Base-by-base conservation (phyloP, 2,888 invertebrate genomes). In the Eledona agricola region DNA sequence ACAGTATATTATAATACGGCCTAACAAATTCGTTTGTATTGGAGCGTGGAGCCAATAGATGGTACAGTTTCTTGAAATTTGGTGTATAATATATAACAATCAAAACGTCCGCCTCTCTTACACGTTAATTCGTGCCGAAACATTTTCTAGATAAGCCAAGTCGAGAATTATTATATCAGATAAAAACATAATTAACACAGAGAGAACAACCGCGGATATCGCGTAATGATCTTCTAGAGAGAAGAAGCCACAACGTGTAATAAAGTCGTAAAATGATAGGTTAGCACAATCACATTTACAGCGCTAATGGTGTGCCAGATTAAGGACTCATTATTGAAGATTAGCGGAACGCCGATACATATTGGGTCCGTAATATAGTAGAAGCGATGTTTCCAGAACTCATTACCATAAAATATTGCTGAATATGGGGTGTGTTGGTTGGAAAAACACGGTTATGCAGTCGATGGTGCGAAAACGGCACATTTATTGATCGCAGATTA, bases 251-350 rank as follows among this genome's bases (percentile, higher is more conserved):
- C 42, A 38, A 51, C 32, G 51, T 51, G 51, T 34, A 51, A 42
- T 51, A 51, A 52, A 52, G 52, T 38, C 34, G 52, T 52, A 46
- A 52, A 46, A 52, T 46, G 38, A 52, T 46, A 46, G 46, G 46
- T 52, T 52, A 10, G 45, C 15, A 22, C 52, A 46, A 52, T 46
- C 52, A 52, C 52, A 52, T 52, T 46, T 52, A 45, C 45, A 28
- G 28, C 28, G 53, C 57, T 62, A 62, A 60, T 60, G 59, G 58
- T 58, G 51, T 22, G 57, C 54, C 55, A 61, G 63, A 63, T 63
- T 63, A 63, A 59, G 60, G 60, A 58, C 54, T 61, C 60, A 59
- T 63, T 63, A 63, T 59, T 55, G 55, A 43, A 58, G 60, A 63
- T 63, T 61, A 63, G 58, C 60, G 45, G 53, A 55, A 56, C 42